A percentile compares a stretch with the other conserved stretches of the same genome.
Evolutionary conservation across 2,113 vertebrate genomes (phyloP).

Genomic region (Origma solitaria): DNA sequence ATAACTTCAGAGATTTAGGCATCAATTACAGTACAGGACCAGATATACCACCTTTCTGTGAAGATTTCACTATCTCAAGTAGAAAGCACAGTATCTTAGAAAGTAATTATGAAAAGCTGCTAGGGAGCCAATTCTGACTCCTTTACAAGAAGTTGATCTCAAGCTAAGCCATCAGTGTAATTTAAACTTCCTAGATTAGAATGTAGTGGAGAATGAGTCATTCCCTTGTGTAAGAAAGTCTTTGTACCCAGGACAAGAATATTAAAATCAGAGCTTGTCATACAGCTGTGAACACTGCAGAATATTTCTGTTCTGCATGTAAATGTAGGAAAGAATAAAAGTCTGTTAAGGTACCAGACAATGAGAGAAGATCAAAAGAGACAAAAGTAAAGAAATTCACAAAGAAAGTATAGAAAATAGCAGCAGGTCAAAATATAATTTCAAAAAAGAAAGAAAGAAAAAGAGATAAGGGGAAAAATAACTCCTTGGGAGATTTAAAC

Average conservation of each 20-base stretch:
- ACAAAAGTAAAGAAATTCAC: background rate
- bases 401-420: background rate
- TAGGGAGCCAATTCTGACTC: background rate
- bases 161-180: background rate
- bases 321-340: background rate
- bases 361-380: background rate
- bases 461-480: background rate
- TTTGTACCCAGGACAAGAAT: background rate
- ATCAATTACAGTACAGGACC: background rate
- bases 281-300: background rate
- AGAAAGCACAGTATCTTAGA: background rate
- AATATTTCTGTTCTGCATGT: background rate
- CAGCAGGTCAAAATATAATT: background rate
- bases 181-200: background rate
- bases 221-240: background rate
- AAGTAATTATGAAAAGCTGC: background rate
- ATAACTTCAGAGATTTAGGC: background rate
- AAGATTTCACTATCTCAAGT: background rate
- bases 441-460: background rate
- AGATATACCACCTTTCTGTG: background rate
- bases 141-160: background rate
- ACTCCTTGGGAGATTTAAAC: background rate
- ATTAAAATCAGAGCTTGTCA: constrained; percentile 28
- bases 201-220: background rate
- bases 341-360: background rate